Percentiles rank a stretch among this genome's conserved stretches.
Conservation (phyloP, 2,113 vertebrate species). For the Chauna torquata region DNA sequence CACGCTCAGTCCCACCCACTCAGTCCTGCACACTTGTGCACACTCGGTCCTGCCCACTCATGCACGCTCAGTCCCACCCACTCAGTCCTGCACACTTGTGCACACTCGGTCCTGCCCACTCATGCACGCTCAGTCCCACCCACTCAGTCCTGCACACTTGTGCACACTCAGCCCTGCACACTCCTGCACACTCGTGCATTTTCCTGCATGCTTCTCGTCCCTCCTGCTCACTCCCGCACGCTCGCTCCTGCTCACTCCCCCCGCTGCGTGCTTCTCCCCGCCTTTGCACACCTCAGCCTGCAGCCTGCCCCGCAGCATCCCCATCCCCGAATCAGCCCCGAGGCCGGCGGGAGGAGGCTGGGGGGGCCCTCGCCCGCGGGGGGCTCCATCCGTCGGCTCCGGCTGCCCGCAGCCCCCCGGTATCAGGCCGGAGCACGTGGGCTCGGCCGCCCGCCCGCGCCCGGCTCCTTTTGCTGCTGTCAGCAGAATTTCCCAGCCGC, state of each 20-base stretch:
- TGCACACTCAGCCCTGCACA: no score
- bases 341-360: neutral
- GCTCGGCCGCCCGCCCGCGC: neutral
- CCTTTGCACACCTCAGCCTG: no score
- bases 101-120: no score
- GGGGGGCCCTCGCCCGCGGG: neutral
- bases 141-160: no score
- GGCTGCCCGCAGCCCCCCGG: neutral
- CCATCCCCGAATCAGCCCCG: no score
- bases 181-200: no score
- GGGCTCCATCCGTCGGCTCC: neutral
- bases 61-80: no score
- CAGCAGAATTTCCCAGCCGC: constrained; percentile 68
- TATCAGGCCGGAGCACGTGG: constrained; percentile 42
- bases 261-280: neutral
- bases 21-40: no score
- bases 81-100: no score
- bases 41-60: no score
- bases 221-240: neutral
- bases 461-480: constrained; percentile 39
- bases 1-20: no score
- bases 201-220: neutral
- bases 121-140: no score
- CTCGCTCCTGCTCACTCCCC: accelerated
- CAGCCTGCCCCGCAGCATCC: neutral